A percentile compares a stretch with the other conserved stretches of the same genome.
phyloP scores from a whole-genome alignment of 2,888 invertebrate genomes.

The Syritta pipiens region DNA sequence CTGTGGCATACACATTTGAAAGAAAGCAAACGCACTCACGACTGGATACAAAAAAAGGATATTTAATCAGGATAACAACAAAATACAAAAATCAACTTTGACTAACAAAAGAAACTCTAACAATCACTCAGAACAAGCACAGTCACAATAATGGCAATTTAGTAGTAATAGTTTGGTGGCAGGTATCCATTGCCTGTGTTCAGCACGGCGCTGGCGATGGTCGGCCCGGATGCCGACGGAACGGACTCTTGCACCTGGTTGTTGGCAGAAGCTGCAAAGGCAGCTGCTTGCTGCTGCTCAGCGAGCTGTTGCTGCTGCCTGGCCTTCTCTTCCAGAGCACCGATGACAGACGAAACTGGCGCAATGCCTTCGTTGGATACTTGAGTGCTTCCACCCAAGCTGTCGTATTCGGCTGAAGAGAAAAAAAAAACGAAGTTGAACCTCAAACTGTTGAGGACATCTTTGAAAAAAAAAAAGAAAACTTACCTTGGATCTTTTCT shows the following conservation, averaged over 20 bases:
- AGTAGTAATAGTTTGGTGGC: constrained; percentile 56
- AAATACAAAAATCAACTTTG: constrained; percentile 9
- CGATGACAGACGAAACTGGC: constrained; percentile 57
- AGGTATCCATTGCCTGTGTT: constrained; percentile 45
- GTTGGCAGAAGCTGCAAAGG: background rate
- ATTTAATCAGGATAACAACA: constrained; percentile 44
- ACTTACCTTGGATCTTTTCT: constrained; percentile 76
- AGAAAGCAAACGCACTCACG: no score
- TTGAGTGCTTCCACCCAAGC: constrained; percentile 59
- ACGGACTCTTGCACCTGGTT: constrained; percentile 27
- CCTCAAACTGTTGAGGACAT: no score
- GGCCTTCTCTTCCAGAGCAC: constrained; percentile 45
- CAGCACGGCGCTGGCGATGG: constrained; percentile 20
- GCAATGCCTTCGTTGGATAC: constrained; percentile 56
- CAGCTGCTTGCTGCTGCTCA: constrained; percentile 31
- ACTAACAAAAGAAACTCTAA: constrained; percentile 12
- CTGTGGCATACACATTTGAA: no score
- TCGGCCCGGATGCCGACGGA: constrained; percentile 24
- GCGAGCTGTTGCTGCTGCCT: constrained; percentile 26
- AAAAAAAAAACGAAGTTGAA: no score
- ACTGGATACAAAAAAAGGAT: constrained; percentile 26
- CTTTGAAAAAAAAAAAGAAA: no score
- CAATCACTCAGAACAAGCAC: constrained; percentile 21
- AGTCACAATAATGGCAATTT: constrained; percentile 20
- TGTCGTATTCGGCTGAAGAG: constrained; percentile 59